Evolutionary conservation across 2,888 invertebrate genomes (phyloP).

Genomic region (Zonitis immaculata): DNA sequence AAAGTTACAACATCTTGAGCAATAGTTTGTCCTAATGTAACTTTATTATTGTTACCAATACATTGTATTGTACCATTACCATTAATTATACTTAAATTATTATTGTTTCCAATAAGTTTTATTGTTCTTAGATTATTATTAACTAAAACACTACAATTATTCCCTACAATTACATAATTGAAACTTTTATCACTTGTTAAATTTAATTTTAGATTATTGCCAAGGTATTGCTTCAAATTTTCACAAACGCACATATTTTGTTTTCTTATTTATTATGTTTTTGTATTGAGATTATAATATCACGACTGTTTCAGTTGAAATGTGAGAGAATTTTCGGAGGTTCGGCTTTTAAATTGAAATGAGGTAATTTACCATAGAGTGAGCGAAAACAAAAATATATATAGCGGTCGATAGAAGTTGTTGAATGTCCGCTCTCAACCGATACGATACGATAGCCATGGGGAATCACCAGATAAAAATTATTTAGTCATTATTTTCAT

Average conservation of each 20-base stretch:
- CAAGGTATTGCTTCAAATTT: slow-evolving; percentile 17
- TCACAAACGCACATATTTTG: background rate
- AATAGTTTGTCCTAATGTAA: slow-evolving; percentile 17
- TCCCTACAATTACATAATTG: slow-evolving; percentile 20
- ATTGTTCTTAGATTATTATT: slow-evolving; percentile 20
- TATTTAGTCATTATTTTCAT: background rate
- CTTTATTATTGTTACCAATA: slow-evolving; percentile 26
- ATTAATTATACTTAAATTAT: slow-evolving; percentile 19
- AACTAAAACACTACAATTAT: slow-evolving; percentile 24
- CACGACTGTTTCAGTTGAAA: background rate
- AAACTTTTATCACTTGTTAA: slow-evolving; percentile 14
- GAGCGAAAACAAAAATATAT: background rate
- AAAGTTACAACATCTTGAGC: slow-evolving; percentile 20
- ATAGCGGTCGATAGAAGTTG: background rate
- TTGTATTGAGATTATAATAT: background rate
- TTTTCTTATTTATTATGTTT: background rate
- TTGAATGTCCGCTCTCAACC: background rate
- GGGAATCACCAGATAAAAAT: background rate
- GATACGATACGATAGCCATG: background rate
- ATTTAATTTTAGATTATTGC: slow-evolving; percentile 24
- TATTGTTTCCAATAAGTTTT: slow-evolving; percentile 25
- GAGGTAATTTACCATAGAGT: background rate
- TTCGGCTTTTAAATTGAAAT: background rate
- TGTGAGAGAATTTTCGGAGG: background rate
- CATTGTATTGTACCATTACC: slow-evolving; percentile 24